Evolutionary conservation across 1,140 invertebrate species (phyloP), one percentile per base, ranked within the genome.

Genomic region (Mya arenaria): DNA sequence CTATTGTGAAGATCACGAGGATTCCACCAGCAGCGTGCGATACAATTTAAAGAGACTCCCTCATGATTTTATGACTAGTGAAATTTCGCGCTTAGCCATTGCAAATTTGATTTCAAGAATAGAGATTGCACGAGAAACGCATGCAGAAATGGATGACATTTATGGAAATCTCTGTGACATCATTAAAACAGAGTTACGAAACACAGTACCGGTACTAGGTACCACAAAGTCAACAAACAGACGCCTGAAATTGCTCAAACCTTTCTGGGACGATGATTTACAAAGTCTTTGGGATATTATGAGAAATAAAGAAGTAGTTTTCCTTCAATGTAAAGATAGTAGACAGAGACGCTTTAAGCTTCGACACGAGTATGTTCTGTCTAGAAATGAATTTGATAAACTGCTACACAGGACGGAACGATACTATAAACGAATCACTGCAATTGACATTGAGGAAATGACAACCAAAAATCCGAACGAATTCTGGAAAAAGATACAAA

Each of bases 401-500:
- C n/a, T 3, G 5, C 6, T 72, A 0, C 68, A 72, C n/a, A 6
- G n/a, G 1, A 44, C 39, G 0, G 71, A 82, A 48, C 23, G 78
- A 0, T 13, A 58, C 25, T 69, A 82, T 52, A 41, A 36, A 48
- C 10, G 23, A 52, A 30, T 1, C 4, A 17, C 10, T 1, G 25
- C 62, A 17, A 19, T 48, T 36, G 62, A 82, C n/a, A 86, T 86
- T n/a, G 83, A 84, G 36, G 34, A 63, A 23, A 56, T 86, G 63
- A 32, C 34, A 13, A 84, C 60, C 0, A 79, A 41, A 4, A 63
- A 84, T 41, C 85, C 85, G 8, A 73, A 55, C 25, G 78, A 84
- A 28, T 86, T 86, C 37, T 86, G 85, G 83, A 58, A 65, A 0
- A 71, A 84, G 23, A 83, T 86, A 4, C 39, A 74, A 44, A 55